Evolutionary conservation across 2,797 vertebrate species (phyloP), one percentile per base, ranked within the genome.

Genomic region (Dromococcyx pavoninus): DNA sequence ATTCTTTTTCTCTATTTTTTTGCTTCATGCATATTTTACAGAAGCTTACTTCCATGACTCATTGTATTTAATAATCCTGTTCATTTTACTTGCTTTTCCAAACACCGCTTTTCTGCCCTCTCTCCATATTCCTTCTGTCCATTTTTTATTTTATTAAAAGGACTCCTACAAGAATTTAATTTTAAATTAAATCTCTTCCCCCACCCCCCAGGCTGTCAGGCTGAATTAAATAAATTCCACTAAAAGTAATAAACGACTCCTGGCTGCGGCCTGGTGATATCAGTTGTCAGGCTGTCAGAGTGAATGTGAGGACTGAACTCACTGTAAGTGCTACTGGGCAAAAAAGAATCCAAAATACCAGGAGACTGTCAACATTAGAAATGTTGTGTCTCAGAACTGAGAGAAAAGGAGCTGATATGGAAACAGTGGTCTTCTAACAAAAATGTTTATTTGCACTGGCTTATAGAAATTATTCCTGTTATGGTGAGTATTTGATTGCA

Each of bases 161-260:
- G 65, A 94, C 74, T 94, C 76, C 95, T 97, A 77, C 72, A 96
- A 95, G 80, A 97, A 96, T 97, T 97, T 96, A 97, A 97, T 98
- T 98, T 97, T 96, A 77, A 97, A 87, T 95, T 96, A 97, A 97
- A 96, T 95, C 65, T 97, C 93, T 97, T 96, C 48, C 92, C 88
- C 82, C 93, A 92, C 73, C 90, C 88, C 61, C 61, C 93, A 95
- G 95, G 84, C 94, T 96, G 85, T 93, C 88, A 97, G 89, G 56
- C 66, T 96, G 96, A 97, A 96, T 97, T 97, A 97, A 97, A 97
- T 90, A 97, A 97, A 97, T 95, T 94, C 92, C 92, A 95, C 95
- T 96, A 95, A 97, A 97, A 97, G 95, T 97, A 97, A 97, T 96
- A 98, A 96, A 97, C 73, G 79, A 92, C 78, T 96, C 87, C 94